phyloP scores from a whole-genome alignment of 2,113 vertebrate species.

The Lonchura striata region DNA sequence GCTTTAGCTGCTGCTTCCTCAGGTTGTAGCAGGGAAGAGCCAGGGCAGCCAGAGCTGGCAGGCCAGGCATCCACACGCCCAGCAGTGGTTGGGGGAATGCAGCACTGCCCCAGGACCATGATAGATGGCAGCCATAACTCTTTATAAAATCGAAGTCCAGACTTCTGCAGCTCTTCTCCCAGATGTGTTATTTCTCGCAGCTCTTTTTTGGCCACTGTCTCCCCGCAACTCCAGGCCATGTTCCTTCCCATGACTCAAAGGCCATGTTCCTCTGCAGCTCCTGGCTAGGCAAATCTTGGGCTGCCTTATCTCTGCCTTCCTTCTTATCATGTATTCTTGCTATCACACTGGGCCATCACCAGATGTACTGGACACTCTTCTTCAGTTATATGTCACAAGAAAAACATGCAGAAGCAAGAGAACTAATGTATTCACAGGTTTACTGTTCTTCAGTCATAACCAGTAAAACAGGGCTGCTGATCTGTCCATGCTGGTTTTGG shows the following conservation, averaged over 20 bases:
- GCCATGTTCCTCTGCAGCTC: background rate
- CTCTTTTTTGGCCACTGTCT: background rate
- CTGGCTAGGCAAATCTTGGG: background rate
- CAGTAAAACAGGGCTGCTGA: slow-evolving; percentile 99
- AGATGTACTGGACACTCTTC: background rate
- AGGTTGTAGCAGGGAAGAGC: background rate
- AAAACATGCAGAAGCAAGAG: slow-evolving; percentile 88
- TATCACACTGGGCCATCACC: background rate
- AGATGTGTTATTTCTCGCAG: background rate
- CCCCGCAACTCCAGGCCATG: background rate
- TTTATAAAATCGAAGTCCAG: background rate
- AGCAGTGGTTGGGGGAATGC: background rate
- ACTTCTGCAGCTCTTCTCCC: background rate
- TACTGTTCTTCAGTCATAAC: slow-evolving; percentile 96
- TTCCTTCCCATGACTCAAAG: background rate
- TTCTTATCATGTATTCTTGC: background rate
- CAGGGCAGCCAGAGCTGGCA: background rate
- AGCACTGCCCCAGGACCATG: background rate
- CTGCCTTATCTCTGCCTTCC: background rate
- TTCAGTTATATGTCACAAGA: slow-evolving; percentile 94
- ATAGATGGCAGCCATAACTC: background rate
- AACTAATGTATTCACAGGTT: slow-evolving; percentile 92
- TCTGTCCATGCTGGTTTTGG: slow-evolving; percentile 94
- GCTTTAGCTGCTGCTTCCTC: background rate
- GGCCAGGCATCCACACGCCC: fast-evolving